Percentiles rank a stretch among this genome's conserved stretches.
phyloP scores from a whole-genome alignment of 2,113 vertebrate genomes.

The Malurus elegans region DNA sequence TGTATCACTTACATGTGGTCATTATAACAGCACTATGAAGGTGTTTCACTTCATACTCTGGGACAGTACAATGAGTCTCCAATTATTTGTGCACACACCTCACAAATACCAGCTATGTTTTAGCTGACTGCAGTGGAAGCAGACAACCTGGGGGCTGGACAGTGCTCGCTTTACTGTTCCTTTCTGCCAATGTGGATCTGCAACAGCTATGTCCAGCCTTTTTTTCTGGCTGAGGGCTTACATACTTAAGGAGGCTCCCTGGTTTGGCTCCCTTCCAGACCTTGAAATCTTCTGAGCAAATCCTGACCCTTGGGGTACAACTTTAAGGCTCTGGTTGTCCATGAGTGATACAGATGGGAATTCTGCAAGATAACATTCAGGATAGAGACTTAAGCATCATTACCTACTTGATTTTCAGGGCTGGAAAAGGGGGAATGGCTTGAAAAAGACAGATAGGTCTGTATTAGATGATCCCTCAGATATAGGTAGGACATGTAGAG shows the following conservation, averaged over 20 bases:
- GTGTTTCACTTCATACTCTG: neutral
- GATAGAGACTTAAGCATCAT: neutral
- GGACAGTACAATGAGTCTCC: neutral
- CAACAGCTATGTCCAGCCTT: neutral
- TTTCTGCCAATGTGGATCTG: neutral
- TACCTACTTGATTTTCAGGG: neutral
- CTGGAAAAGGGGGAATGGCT: neutral
- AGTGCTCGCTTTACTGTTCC: neutral
- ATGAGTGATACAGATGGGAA: neutral
- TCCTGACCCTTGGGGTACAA: neutral
- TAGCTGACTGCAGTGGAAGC: neutral
- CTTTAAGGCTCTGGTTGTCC: neutral
- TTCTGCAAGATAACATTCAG: neutral
- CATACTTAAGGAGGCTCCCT: neutral
- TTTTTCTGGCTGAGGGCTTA: neutral
- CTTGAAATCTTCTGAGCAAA: neutral
- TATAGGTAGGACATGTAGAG: neutral
- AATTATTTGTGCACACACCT: neutral
- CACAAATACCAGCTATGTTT: neutral
- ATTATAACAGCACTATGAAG: neutral
- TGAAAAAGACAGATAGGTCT: neutral
- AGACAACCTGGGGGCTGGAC: neutral
- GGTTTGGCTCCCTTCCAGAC: neutral
- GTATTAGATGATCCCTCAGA: neutral
- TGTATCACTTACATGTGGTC: neutral